Conservation (phyloP, 1,140 invertebrate species). For the Sinonovacula constricta region DNA sequence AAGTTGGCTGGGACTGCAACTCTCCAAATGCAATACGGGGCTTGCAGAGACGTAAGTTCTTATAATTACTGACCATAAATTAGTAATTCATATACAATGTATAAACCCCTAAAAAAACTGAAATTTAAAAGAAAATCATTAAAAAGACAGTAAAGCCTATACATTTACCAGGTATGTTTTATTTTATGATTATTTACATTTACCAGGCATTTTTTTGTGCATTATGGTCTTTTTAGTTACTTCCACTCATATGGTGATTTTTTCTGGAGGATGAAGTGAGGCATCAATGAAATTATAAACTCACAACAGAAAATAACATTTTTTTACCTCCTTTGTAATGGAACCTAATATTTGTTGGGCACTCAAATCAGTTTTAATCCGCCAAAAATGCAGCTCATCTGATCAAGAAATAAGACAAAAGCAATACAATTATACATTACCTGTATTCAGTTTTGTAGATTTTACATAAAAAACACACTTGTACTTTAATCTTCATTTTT, state of each 20-base stretch:
- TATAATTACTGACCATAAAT: not conserved
- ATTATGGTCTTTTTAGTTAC: too few relatives aligned
- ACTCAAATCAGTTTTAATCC: not conserved
- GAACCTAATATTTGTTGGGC: too few relatives aligned
- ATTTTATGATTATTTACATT: not conserved
- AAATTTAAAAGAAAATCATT: not conserved
- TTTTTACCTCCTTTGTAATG: too few relatives aligned
- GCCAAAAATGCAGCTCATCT: not conserved
- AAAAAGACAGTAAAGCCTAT: not conserved
- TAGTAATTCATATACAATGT: not conserved
- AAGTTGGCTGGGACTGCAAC: slow-evolving; percentile 48
- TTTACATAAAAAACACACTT: not conserved
- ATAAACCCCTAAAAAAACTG: not conserved
- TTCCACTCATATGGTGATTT: too few relatives aligned
- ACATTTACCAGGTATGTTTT: not conserved
- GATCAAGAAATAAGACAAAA: not conserved
- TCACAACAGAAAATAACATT: too few relatives aligned
- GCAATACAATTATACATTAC: not conserved
- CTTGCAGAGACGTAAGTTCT: slow-evolving; percentile 22
- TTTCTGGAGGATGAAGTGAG: too few relatives aligned
- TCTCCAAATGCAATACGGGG: slow-evolving; percentile 35
- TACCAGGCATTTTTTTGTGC: not conserved
- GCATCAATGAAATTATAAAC: too few relatives aligned
- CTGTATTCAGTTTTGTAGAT: not conserved
- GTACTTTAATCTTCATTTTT: not conserved